Base-by-base conservation (phyloP, 1,140 invertebrate species). In the Dolichoris vasculosae region DNA sequence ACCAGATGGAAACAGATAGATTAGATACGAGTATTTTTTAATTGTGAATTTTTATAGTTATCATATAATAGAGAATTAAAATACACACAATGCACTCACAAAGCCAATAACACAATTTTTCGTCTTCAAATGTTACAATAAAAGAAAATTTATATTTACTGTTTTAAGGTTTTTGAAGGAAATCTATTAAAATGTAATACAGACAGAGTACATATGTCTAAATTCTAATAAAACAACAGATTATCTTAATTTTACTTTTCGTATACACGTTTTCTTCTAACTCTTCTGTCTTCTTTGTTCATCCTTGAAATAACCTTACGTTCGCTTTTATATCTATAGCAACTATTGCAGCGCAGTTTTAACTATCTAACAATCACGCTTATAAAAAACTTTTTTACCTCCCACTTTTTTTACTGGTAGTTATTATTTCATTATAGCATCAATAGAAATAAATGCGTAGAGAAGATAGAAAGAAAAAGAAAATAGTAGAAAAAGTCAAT, bases 301-400 rank as follows among this genome's bases (percentile, higher is more conserved):
- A 73, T 73, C 69, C 38, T 73, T 71, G 67, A 71, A 73, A 73
- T 43, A 43, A 73, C 38, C 69, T 73, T 73, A 73, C n/a, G 32
- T 0, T 40, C 15, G 13, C 69, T 43, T 73, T 26, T 35, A 32
- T 20, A 71, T 71, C 35, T 71, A 40, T 26, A 40, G 35, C 67
- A 71, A 20, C 35, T 71, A 35, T 35, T 40, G 20, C 15, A 40
- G 35, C 67, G 23, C 35, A 71, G 67, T 20, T 71, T 32, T 67
- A 67, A 71, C 35, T 30, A 40, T 71, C 67, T 71, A 17, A 40
- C 67, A 40, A 69, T 35, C 30, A 63, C 4, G 4, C 11, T 35
- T 8, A 32, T n/a, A 13, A 67, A 67, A 67, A 7, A 35, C 13
- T 67, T 67, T 67, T 67, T 13, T 35, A 67, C 26, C 59, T 64